Evolutionary conservation across 1,140 invertebrate genomes (phyloP), one percentile per base, ranked within the genome.

Genomic region (Odontomachus brunneus): DNA sequence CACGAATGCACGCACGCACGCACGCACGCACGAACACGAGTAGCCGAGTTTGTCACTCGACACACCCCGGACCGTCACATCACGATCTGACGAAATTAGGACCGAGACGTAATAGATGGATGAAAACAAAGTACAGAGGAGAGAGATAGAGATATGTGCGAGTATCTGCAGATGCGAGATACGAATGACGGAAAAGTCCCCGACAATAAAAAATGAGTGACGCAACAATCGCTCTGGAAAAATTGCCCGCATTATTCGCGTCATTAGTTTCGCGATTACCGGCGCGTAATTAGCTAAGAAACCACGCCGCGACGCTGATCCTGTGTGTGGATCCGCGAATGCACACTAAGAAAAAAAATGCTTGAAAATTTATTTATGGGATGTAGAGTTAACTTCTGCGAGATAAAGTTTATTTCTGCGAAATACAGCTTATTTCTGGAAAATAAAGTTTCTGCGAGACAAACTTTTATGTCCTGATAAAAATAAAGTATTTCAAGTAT

Each of bases 11-110:
- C 38, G 9, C 38, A 44, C 38, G 9, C 9, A 44, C 38, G 9
- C 9, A 38, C 14, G 26, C 57, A 80, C 71, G 22, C 59, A 48
- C 29, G n/a, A n/a, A 67, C 24, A 51, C 66, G 29, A 38, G 2
- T 24, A 81, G 14, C 38, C 62, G 38, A 26, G 62, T 80, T 88
- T 88, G 66, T 85, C 78, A 82, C 22, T 73, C 71, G 86, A 72
- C 74, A 82, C 76, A 87, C 67, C 67, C 78, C 57, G 49, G 38
- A 17, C 53, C 38, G 9, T 5, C 44, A 74, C 22, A 59, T 75
- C 33, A 19, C 24, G 1, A 48, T 24, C 53, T 17, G 48, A 48
- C 24, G 2, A 75, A 51, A 75, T 65, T 76, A 51, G 44, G 29
- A 65, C 24, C 1, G 9, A 75, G 59, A 22, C 22, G 2, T 22